Conservation (phyloP, 1,140 invertebrate genomes). For the Metopolophium dirhodum region DNA sequence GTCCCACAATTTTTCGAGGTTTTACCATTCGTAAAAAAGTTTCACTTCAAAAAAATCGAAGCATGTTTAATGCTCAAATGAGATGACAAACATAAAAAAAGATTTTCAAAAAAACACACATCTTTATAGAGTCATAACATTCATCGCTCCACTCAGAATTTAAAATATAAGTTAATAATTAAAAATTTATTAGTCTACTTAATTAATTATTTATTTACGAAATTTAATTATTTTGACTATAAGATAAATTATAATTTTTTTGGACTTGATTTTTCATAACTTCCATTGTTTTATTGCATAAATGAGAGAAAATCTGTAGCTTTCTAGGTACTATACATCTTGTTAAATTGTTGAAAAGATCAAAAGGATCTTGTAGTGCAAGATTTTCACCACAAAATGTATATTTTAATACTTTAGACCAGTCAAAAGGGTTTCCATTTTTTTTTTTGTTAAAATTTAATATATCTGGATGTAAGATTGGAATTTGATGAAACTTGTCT, state of each 20-base stretch:
- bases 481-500: conserved; percentile 60
- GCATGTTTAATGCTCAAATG: too few species aligned
- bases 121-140: too few species aligned
- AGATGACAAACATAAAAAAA: too few species aligned
- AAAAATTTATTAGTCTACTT: too few species aligned
- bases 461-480: background rate
- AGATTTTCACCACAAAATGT: conserved; percentile 59
- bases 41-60: too few species aligned
- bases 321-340: conserved; percentile 60
- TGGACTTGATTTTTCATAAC: conserved; percentile 30
- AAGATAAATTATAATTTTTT: background rate
- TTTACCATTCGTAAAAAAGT: too few species aligned
- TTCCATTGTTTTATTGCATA: conserved; percentile 32
- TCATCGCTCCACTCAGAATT: too few species aligned
- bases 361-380: conserved; percentile 64
- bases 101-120: too few species aligned
- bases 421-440: conserved; percentile 59
- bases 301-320: conserved; percentile 21
- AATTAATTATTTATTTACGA: too few species aligned
- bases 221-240: too few species aligned
- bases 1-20: too few species aligned
- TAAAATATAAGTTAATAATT: too few species aligned
- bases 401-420: background rate
- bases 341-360: conserved; percentile 64
- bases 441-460: conserved; percentile 48